Evolutionary conservation across 2,797 vertebrate species (phyloP).

Genomic region (Sciurus carolinensis): DNA sequence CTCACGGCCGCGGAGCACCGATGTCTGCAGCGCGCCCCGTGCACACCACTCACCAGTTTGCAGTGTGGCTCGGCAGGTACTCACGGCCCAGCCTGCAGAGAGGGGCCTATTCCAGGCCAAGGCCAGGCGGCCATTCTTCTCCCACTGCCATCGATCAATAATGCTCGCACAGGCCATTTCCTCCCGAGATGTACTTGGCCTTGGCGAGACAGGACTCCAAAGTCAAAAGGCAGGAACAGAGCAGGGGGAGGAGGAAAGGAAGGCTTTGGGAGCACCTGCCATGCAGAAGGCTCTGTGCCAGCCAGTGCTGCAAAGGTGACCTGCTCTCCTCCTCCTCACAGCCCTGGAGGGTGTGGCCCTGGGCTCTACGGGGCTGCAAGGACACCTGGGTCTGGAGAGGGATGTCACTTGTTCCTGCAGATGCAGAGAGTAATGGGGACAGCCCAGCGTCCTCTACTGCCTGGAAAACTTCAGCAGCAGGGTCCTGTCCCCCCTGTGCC

Average conservation of each 20-base stretch:
- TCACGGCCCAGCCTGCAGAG: neutral
- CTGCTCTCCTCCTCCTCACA: no score
- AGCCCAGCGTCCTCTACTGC: neutral
- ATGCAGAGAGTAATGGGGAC: neutral
- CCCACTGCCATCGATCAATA: no score
- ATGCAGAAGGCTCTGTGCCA: accelerated
- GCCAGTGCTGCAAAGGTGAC: accelerated
- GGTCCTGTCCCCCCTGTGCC: neutral
- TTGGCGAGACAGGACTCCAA: no score
- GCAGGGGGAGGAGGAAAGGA: no score
- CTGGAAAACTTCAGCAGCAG: neutral
- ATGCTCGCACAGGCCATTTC: no score
- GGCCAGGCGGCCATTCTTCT: no score
- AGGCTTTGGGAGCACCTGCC: neutral
- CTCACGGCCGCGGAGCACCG: neutral
- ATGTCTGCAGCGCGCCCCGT: neutral
- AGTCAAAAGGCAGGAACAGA: no score
- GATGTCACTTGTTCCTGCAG: no score
- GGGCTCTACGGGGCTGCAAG: neutral
- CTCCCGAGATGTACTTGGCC: no score
- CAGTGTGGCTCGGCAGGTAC: no score
- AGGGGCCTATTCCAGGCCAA: neutral
- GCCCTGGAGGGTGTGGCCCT: neutral
- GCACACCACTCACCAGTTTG: neutral
- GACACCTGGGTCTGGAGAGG: neutral